Base-by-base conservation (phyloP, 1,140 invertebrate genomes). In the Polypedilum pembai region DNA sequence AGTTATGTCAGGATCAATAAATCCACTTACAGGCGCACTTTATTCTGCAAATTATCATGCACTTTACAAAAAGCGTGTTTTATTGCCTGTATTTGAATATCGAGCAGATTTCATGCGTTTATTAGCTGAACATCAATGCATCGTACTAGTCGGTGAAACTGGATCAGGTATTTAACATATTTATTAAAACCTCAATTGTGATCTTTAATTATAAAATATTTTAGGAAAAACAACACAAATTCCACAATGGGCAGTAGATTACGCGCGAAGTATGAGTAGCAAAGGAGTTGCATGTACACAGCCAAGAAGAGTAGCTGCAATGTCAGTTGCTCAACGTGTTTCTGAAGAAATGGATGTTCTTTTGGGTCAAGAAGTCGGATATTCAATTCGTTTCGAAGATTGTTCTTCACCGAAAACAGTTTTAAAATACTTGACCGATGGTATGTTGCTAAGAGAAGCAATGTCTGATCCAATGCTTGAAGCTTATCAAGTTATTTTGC, bases 281-380 rank as follows among this genome's bases (percentile, higher is more conserved):
- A 92, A 90, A 81, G 92, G 90, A 17, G 95, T 98, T 0, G 94
- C 94, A 1, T 99, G 96, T 84, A 98, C 96, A 0, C 95, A 98
- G 79, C 96, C 96, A 0, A 84, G 96, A 77, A 83, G 96, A 86
- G 96, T 99, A 41, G 96, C 96, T 7, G 96, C 96, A 15, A 98
- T 98, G 96, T 95, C 93, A 7, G 96, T 98, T 0, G 95, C 96
- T 5, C 93, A 96, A 79, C 85, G 96, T 83, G 95, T 98, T 0
- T 94, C 95, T 0, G 95, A 98, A 83, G 97, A 99, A 85, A 97
- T 98, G 95, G 96, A 98, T 84, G 95, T 98, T 1, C 87, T 87
- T 24, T 83, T 98, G 20, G 89, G 96, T 8, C 89, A 94, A 80
- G 93, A 97, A 87, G 97, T 99, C 63, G 97, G 95, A 2, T 98